Base-by-base conservation (phyloP, 2,888 invertebrate species). In the Zhuqinia jingwanae region DNA sequence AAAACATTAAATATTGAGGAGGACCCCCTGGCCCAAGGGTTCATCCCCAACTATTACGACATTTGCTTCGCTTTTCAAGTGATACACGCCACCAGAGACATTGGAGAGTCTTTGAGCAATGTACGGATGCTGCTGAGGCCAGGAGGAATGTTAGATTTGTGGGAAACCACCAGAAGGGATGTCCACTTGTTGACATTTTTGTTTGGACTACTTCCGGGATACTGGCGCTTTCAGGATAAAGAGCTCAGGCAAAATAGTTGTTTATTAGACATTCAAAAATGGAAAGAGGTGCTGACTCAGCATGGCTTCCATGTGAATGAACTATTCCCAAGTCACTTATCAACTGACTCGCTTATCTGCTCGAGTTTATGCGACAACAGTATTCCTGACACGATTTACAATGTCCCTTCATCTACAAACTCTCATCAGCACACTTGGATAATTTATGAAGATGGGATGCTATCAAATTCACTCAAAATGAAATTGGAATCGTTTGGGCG, bases 11-110 rank as follows among this genome's bases (percentile, higher is more conserved):
- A 88, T 25, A 75, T 85, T 13, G 88, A 88, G 22, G 73, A 85
- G 11, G 88, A 88, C 8, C 81, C 85, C 0, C 27, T 85, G n/a
- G 10, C 5, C 3, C 88, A 88, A 70, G 88, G 88, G 0, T 88
- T 85, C 25, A 36, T 47, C 3, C 85, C 85, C 11, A 42, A 25
- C 0, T 58, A 83, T 11, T 88, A 50, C 42, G 88, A 88, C 36
- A n/a, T 75, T 0, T 47, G 83, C 0, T 36, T 77, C 8, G 88
- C 85, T 13, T 56, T 47, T 1, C 75, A 83, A 25, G 88, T 88
- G 15, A 63, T 88, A 0, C 88, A 88, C 20, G 83, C 86, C 5
- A 86, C 88, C 0, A 84, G 73, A 30, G 65, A 42, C 20, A 20
- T 88, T 0, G 10, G 36, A 0, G 22, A 42, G 6, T 65, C 83